These are phyloP conservation scores for Patiria miniata DNA, from an alignment of 35 echinoderm and acorn worm species.

Conservation along the genomic window DNA sequence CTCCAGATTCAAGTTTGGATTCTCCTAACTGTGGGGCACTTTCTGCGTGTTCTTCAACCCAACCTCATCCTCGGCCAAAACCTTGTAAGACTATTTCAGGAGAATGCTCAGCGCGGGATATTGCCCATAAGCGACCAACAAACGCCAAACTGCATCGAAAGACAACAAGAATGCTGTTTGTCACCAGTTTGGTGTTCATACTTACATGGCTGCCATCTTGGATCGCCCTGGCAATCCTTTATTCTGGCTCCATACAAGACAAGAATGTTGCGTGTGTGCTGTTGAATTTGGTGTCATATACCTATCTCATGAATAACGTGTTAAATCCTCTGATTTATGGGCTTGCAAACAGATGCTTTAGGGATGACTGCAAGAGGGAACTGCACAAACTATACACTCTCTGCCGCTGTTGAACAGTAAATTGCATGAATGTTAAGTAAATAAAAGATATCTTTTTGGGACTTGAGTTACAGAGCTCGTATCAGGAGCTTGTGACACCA, in stretches of 20 bases:
- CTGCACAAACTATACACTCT: background rate
- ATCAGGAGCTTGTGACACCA: too few relatives aligned
- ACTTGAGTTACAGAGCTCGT: too few relatives aligned
- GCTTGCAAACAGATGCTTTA: background rate
- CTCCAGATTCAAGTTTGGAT: background rate
- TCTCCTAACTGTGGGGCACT: too few relatives aligned
- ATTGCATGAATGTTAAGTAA: too few relatives aligned
- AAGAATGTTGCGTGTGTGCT: background rate
- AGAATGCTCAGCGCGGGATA: background rate
- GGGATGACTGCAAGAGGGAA: background rate
- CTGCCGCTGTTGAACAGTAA: too few relatives aligned
- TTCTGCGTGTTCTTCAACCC: too few relatives aligned
- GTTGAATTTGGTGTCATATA: background rate
- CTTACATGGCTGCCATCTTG: background rate
- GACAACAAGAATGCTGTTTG: conserved; percentile 8
- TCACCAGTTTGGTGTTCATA: background rate
- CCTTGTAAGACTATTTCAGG: background rate
- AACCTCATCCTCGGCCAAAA: background rate
- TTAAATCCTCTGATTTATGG: conserved; percentile 12
- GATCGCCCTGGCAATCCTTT: background rate
- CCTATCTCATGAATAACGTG: background rate
- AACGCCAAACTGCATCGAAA: background rate
- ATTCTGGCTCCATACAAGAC: background rate
- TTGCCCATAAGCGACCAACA: background rate
- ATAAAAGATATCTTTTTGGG: too few relatives aligned